phyloP scores from a whole-genome alignment of 2,113 vertebrate genomes.

The Rhadina sibilatrix region DNA sequence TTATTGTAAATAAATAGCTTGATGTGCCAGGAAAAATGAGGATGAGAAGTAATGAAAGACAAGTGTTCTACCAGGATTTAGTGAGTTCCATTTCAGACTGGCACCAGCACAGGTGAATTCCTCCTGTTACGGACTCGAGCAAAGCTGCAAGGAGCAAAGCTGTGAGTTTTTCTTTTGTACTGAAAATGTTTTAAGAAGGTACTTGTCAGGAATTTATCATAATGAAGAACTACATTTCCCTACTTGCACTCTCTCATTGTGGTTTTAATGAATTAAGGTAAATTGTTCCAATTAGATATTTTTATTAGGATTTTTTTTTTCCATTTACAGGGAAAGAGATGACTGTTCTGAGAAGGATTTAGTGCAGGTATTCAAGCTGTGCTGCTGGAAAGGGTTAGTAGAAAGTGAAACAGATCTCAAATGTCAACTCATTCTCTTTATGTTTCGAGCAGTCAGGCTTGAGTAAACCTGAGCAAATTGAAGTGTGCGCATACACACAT shows the following conservation, averaged over 20 bases:
- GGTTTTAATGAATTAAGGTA: neutral
- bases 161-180: neutral
- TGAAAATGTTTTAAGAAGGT: neutral
- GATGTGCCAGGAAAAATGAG: neutral
- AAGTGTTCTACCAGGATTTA: neutral
- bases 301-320: neutral
- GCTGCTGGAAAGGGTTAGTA: neutral
- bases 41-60: neutral
- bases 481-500: neutral
- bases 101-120: neutral
- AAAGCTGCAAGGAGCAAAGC: neutral
- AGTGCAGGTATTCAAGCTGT: neutral
- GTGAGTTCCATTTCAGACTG: neutral
- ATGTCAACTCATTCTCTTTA: neutral
- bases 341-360: neutral
- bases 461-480: neutral
- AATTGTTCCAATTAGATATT: neutral
- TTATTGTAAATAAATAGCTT: neutral
- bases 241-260: neutral
- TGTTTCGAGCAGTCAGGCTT: neutral
- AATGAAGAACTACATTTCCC: neutral
- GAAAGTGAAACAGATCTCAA: neutral
- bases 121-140: fast-evolving
- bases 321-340: neutral
- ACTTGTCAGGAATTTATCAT: neutral